phyloP scores from a whole-genome alignment of 2,797 vertebrate genomes.

The Leptatherina wallacei region DNA sequence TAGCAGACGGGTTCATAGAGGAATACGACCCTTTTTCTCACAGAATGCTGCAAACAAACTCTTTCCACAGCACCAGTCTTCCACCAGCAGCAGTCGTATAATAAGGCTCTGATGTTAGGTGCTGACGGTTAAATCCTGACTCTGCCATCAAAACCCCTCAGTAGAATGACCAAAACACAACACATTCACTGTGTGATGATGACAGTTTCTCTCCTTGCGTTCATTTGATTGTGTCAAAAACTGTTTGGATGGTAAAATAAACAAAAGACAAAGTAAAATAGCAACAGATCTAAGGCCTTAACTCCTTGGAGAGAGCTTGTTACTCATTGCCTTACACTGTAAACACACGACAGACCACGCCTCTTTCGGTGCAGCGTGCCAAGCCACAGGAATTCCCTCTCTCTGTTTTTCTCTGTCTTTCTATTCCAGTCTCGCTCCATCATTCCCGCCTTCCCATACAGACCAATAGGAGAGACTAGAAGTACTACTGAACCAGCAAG shows the following conservation, averaged over 20 bases:
- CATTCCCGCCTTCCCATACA: slow-evolving; percentile 78
- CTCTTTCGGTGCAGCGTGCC: slow-evolving; percentile 74
- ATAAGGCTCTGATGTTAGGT: slow-evolving; percentile 61
- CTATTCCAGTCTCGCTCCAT: slow-evolving; percentile 74
- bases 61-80: slow-evolving; percentile 39
- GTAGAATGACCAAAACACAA: slow-evolving; percentile 38
- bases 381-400: slow-evolving; percentile 86
- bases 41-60: slow-evolving; percentile 53
- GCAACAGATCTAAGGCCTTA: slow-evolving; percentile 58
- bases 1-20: slow-evolving; percentile 42
- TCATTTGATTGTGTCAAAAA: slow-evolving; percentile 54
- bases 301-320: slow-evolving; percentile 71
- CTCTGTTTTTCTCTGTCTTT: slow-evolving; percentile 70
- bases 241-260: slow-evolving; percentile 45
- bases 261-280: slow-evolving; percentile 57
- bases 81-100: slow-evolving; percentile 47
- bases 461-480: slow-evolving; percentile 70
- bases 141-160: slow-evolving; percentile 51
- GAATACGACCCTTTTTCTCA: slow-evolving; percentile 51
- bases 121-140: slow-evolving; percentile 57
- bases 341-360: slow-evolving; percentile 80
- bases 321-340: slow-evolving; percentile 79
- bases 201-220: slow-evolving; percentile 43
- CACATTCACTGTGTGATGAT: slow-evolving; percentile 21
- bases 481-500: slow-evolving; percentile 65